Percentiles rank a stretch among this genome's conserved stretches.
Conservation (phyloP, 2,113 vertebrate genomes). For the Melanerpes aurifrons region DNA sequence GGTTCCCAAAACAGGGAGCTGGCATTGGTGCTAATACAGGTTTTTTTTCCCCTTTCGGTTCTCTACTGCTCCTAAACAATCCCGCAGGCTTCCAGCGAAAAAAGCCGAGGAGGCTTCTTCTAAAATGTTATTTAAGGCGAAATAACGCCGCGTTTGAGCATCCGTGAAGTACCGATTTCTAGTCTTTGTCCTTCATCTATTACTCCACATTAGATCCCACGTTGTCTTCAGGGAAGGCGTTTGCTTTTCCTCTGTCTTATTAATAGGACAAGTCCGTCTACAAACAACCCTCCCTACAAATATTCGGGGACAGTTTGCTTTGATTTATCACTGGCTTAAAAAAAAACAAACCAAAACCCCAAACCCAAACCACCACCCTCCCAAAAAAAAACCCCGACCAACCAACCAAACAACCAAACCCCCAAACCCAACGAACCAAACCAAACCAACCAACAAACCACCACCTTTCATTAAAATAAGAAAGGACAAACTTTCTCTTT, state of each 20-base stretch:
- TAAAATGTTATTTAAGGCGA: background rate
- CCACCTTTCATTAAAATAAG: too few species aligned
- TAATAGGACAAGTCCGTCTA: background rate
- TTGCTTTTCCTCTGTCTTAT: conserved; percentile 13
- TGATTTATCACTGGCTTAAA: background rate
- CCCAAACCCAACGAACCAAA: background rate
- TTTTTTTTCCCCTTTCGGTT: accelerated
- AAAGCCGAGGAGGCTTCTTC: background rate
- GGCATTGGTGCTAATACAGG: background rate
- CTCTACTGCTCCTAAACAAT: background rate
- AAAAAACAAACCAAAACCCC: background rate
- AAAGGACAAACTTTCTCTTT: too few species aligned
- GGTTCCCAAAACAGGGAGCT: background rate
- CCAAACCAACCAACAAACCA: too few species aligned
- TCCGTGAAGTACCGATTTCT: background rate
- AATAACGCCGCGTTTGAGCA: background rate
- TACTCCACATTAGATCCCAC: background rate
- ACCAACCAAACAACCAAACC: background rate
- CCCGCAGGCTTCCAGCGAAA: background rate
- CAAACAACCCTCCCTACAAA: background rate
- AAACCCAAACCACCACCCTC: too few species aligned
- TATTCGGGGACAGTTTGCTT: background rate
- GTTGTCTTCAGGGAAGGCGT: background rate
- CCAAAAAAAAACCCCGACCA: background rate
- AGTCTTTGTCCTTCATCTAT: background rate